These are phyloP conservation scores for Oenanthe oenanthe DNA, from an alignment of 2,113 vertebrate genomes.

Conservation along the genomic window DNA sequence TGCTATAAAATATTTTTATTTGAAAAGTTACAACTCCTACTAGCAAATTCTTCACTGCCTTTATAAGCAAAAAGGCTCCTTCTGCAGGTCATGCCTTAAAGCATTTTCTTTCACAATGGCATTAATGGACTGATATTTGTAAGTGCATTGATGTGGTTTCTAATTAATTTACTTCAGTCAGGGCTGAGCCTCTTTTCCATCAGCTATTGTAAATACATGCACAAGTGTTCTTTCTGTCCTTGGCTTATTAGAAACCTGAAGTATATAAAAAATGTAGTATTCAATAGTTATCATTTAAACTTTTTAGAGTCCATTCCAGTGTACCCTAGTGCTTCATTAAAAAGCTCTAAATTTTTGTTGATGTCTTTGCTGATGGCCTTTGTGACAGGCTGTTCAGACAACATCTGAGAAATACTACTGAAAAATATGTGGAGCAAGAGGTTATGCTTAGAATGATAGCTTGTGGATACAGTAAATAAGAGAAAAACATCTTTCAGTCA, in stretches of 20 bases:
- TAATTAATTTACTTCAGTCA: not conserved
- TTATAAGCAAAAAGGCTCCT: not conserved
- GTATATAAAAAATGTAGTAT: not conserved
- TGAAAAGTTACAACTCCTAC: too few species aligned
- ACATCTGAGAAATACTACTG: not conserved
- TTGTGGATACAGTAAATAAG: not conserved
- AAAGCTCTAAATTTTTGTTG: not conserved
- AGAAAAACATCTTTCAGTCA: not conserved
- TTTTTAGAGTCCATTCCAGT: not conserved
- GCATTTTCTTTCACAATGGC: not conserved
- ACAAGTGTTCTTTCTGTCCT: not conserved
- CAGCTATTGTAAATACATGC: not conserved
- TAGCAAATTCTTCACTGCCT: not conserved
- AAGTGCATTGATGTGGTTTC: not conserved
- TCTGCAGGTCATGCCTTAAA: not conserved
- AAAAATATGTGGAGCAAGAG: not conserved
- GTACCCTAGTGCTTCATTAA: not conserved
- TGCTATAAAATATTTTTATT: not conserved
- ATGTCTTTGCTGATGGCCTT: not conserved
- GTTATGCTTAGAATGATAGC: not conserved
- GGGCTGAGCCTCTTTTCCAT: not conserved
- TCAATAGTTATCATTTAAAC: not conserved
- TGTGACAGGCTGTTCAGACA: not conserved
- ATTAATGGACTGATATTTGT: not conserved
- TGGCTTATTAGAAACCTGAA: not conserved